phyloP scores from a whole-genome alignment of 2,797 vertebrate genomes.

The Falco naumanni region DNA sequence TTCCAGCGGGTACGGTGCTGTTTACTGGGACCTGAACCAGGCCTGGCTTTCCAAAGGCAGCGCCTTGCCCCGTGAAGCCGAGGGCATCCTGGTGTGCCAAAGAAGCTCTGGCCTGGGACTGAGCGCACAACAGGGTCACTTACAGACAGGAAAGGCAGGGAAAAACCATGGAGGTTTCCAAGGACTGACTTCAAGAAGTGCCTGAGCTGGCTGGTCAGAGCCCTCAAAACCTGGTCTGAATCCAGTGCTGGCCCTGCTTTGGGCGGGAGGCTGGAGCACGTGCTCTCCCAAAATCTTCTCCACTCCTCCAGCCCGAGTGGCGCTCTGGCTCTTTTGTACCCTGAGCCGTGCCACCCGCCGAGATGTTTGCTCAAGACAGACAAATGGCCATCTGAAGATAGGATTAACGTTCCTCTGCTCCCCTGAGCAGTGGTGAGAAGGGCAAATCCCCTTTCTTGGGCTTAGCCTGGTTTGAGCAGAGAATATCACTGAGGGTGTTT shows the following conservation, averaged over 20 bases:
- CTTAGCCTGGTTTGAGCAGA: neutral
- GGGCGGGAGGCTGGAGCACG: neutral
- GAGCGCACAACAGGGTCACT: rapidly evolving
- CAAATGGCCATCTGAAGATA: neutral
- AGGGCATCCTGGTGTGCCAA: neutral
- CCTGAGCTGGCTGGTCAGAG: neutral
- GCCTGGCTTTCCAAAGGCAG: neutral
- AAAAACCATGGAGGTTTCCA: neutral
- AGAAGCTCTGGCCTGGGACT: neutral
- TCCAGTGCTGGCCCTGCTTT: neutral
- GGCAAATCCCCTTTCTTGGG: neutral
- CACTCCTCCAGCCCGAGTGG: neutral
- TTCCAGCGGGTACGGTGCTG: neutral
- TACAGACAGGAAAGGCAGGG: neutral
- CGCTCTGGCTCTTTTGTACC: neutral
- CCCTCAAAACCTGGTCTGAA: neutral
- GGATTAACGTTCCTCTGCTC: neutral
- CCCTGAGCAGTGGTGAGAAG: neutral
- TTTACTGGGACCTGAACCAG: neutral
- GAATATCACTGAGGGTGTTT: neutral
- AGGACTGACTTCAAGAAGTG: neutral
- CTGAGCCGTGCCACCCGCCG: rapidly evolving
- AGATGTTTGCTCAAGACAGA: neutral
- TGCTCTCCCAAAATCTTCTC: neutral
- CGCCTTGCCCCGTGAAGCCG: neutral